phyloP scores from a whole-genome alignment of 2,113 vertebrate species.

The Campylorhamphus procurvoides region DNA sequence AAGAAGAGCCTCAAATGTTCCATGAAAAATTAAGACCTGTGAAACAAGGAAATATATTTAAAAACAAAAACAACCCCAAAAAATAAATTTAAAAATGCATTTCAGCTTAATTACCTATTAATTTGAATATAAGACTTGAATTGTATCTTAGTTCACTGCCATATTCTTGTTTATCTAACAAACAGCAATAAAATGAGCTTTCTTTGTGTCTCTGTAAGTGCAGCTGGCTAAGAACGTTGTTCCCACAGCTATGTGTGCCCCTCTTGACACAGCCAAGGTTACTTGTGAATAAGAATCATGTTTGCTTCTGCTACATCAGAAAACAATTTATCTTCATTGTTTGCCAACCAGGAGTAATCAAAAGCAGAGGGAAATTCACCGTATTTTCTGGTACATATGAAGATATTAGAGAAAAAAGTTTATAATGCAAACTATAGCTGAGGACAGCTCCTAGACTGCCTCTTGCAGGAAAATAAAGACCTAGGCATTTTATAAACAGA shows the following conservation, averaged over 20 bases:
- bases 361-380: conserved; percentile 12
- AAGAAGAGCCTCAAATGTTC: neutral
- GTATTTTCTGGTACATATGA: neutral
- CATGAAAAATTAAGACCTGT: neutral
- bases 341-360: conserved; percentile 39
- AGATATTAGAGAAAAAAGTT: neutral
- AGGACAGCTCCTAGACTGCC: neutral
- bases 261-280: conserved; percentile 34
- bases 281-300: conserved; percentile 19
- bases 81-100: neutral
- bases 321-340: conserved; percentile 59
- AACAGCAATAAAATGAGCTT: neutral
- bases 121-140: neutral
- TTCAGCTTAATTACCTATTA: neutral
- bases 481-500: neutral
- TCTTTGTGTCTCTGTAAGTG: neutral
- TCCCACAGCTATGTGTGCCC: neutral
- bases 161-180: neutral
- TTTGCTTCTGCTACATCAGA: conserved; percentile 44
- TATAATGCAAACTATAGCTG: neutral
- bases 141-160: neutral
- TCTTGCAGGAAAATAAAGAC: neutral
- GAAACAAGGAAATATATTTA: neutral
- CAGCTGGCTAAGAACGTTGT: neutral
- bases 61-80: neutral